Evolutionary conservation across 2,797 vertebrate genomes (phyloP), one percentile per base, ranked within the genome.

Genomic region (Acrossocheilus fasciatus): DNA sequence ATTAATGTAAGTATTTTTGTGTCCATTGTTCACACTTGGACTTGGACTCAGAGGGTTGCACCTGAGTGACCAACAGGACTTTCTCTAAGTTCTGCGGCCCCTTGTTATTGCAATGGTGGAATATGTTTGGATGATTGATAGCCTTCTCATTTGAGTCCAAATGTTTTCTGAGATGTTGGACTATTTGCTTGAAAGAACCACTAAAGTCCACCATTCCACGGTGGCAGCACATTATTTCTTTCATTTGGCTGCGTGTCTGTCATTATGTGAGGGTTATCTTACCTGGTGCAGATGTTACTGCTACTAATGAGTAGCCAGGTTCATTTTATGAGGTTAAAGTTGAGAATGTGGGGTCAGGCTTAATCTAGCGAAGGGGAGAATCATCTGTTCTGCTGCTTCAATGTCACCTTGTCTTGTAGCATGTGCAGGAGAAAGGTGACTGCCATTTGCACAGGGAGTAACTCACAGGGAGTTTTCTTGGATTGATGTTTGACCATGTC

Each of bases 311-410:
- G 93, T 94, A 96, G 95, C 92, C 73, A 86, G 47, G 91, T 85
- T 90, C 93, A 81, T 87, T 96, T 96, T 95, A 96, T 95, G 95
- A 94, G 95, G 95, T 96, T 94, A 95, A 95, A 95, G 94, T 95
- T 96, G 90, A 92, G 90, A 87, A 90, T 90, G 92, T 87, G 90
- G 92, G 93, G 93, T 95, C 94, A 94, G 90, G 89, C 92, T 94
- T 90, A 93, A 94, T 94, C 86, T 89, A 83, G 77, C 59, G 82
- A 87, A 77, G 64, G 57, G 47, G 83, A 69, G 81, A 72, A 82
- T 92, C 81, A 62, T 88, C 87, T 90, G 66, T 82, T 86, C 76
- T 86, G 74, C 80, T 91, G 64, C 87, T 90, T 93, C 91, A 88
- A 64, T 92, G 89, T 92, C 89, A 93, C 91, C 90, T 93, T 92